Base-by-base conservation (phyloP, 2,888 invertebrate genomes). In the Meganola albula region DNA sequence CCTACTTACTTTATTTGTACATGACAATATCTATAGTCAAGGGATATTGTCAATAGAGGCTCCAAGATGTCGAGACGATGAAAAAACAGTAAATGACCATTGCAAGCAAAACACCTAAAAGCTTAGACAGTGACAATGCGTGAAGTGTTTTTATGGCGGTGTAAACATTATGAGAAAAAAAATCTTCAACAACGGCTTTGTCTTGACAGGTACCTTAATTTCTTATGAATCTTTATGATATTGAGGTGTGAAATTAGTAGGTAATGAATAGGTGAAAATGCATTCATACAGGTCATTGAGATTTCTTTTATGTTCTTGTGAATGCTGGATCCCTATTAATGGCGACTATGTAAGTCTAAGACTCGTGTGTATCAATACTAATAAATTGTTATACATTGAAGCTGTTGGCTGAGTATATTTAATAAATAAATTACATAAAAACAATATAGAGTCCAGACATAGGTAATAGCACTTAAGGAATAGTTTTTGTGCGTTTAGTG, bases 101-200 rank as follows among this genome's bases (percentile, higher is more conserved):
- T 25, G 40, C 56, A 53, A 56, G 48, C 50, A 58, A 65, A 66
- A 74, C 67, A 74, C 65, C 61, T 64, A 57, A 52, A 58, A 40
- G 51, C 49, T 40, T 41, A 58, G 63, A 45, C 46, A 50, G 63
- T 65, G 66, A 71, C 71, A 74, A 67, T 64, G 58, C 51, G 69
- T 66, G 50, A 74, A 66, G 68, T 72, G 75, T 65, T 79, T 82
- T 79, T 83, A 71, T 65, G 63, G 40, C 51, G 48, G 38, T 45
- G 57, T 63, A 63, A 60, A 62, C 61, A 62, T 58, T 62, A 58
- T 57, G 63, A 55, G 50, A 41, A 27, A 68, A 67, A 67, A 76
- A 68, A 62, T 62, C 60, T 60, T 48, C 56, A 57, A 65, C 55
- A 66, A 58, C 57, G 50, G 45, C 50, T 68, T 73, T 63, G 68